These are phyloP conservation scores for Allacma fusca DNA, from an alignment of 2,888 invertebrate genomes.

Conservation along the genomic window DNA sequence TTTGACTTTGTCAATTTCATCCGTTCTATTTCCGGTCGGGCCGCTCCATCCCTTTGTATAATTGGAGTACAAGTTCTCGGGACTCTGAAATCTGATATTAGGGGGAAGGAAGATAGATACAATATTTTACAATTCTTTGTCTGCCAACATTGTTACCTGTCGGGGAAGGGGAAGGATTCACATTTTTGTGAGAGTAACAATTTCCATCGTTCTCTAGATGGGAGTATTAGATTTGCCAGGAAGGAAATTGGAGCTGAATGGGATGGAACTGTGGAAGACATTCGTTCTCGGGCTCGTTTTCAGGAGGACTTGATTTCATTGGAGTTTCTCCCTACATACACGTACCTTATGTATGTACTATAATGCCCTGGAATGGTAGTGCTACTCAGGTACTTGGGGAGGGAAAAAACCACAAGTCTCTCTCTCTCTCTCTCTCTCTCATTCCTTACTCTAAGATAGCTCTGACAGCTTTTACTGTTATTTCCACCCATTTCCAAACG, in stretches of 20 bases:
- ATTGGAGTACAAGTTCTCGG: not conserved
- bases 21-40: not conserved
- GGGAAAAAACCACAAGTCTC: not conserved
- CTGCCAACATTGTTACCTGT: not conserved
- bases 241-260: not conserved
- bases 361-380: too few relatives aligned
- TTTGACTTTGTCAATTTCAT: not conserved
- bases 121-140: constrained; percentile 5
- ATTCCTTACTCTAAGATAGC: not conserved
- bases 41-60: not conserved
- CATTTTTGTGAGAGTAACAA: constrained; percentile 4
- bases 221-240: constrained; percentile 4
- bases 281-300: not conserved
- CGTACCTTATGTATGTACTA: too few relatives aligned
- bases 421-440: not conserved
- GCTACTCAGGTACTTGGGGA: not conserved
- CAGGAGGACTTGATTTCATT: not conserved
- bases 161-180: not conserved
- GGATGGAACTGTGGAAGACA: not conserved
- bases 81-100: not conserved
- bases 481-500: not conserved
- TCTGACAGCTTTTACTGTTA: constrained; percentile 12
- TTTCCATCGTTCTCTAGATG: constrained; percentile 4
- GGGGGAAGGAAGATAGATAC: not conserved
- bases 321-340: too few relatives aligned